Base-by-base conservation (phyloP, 2,113 vertebrate species). In the Grammomys dolichurus region DNA sequence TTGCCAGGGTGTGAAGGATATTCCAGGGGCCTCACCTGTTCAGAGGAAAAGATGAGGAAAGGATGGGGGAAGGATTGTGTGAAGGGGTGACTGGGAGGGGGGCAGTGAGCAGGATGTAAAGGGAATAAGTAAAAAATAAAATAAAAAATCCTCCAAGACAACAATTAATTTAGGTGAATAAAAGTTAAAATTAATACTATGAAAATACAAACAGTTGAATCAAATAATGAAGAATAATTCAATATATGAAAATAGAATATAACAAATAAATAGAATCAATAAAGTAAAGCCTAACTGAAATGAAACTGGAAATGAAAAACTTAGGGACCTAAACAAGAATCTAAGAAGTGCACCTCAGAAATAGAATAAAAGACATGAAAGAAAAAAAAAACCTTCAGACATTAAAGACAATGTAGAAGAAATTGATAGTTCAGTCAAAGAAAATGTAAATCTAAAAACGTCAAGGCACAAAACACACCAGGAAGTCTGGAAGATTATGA, bases 21-120 rank as follows among this genome's bases (percentile, higher is more conserved):
- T 5, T 0, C 24, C 7, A 2, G 0, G 22, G 9, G 63, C 9
- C 24, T 26, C 63, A 65, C 10, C 24, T 9, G 12, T 3, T 65
- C 63, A 65, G 24, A 65, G 63, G 26, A 28, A 65, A 65, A 65
- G 63, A 2, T 7, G 22, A 65, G 63, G 16, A 2, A 2, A 26
- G 9, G 60, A 63, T 63, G 60, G 22, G 60, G 22, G 24, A 63
- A 65, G 10, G 26, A 12, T 26, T 63, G 22, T 63, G 24, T 40
- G 40, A 40, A 40, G 40, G 40, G 40, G 40, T 40, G 40, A 40
- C 40, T 40, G 40, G 40, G 40, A 40, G 40, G 40, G 40, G 26
- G 63, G 63, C 3, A 65, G 8, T 65, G 10, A 28, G 26, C 26
- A 65, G 0, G 26, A 65, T 28, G 26, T 28, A 65, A 65, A 65